Evolutionary conservation across 2,113 vertebrate species (phyloP), one percentile per base, ranked within the genome.

Genomic region (Lophochroa leadbeateri): DNA sequence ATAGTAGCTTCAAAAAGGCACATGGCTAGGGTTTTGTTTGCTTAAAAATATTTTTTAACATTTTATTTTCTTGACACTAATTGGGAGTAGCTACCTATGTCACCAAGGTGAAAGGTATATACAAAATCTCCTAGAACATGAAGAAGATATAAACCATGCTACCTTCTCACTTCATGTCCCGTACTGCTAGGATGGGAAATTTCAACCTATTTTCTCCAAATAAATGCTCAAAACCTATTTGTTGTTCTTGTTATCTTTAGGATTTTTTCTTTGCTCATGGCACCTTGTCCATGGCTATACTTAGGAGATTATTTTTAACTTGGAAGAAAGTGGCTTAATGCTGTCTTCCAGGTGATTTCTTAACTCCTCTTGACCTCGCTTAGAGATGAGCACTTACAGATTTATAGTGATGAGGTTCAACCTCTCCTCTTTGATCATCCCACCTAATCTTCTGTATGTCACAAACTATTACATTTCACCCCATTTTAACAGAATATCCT

Each of bases 191-290:
- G 72, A 78, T 65, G 46, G 78, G 63, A 82, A 70, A 58, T 92
- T 44, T 96, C 95, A 96, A 83, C 91, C 86, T 64, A 57, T 82
- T 92, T 78, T 79, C 47, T 47, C 87, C 76, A 79, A 93, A 90
- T 77, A 86, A 70, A 93, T 43, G 25, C 63, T 96, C 80, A 90
- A 86, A 88, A 27, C 8, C 29, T 75, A 91, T 88, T 94, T 80
- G 74, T 94, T 90, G 91, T 94, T 80, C 70, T 95, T 90, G 91
- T 4, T 64, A 25, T 5, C 13, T 86, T 58, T 35, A 6, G 39
- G 86, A 71, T 95, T 67, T 83, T 49, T 94, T 87, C 77, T 92
- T 82, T 96, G 80, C 82, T 76, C 53, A 84, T 77, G 53, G 68
- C 82, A 76, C 87, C 92, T 92, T 96, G 93, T 33, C 21, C 58